Evolutionary conservation across 2,113 vertebrate species (phyloP), one percentile per base, ranked within the genome.

Genomic region (Gymnogyps californianus): DNA sequence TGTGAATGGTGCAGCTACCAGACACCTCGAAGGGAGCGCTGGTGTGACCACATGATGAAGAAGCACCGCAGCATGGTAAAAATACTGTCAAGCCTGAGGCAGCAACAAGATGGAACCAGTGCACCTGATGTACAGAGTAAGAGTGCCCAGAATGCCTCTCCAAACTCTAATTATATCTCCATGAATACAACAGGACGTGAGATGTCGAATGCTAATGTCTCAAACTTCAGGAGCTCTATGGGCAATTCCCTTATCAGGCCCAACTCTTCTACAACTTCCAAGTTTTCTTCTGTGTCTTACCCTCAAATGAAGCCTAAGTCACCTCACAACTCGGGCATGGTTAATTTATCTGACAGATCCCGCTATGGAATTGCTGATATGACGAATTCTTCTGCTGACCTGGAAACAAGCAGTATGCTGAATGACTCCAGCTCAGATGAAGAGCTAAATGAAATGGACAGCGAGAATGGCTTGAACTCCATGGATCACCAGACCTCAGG

Each of bases 1-100:
- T 99, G 99, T 61, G 99, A 99, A 90, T 99, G 99, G 99, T 99
- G 99, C 94, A 99, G 98, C 83, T 99, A 99, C 96, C 99, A 99
- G 98, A 99, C 99, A 26, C 98, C 98, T 92, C 98, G 99, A 96
- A 98, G 99, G 90, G 99, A 99, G 77, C 98, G 98, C 91, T 99
- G 99, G 99, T 99, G 99, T 89, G 98, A 99, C 96, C 99, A 99
- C 93, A 99, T 99, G 98, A 99, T 99, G 98, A 99, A 99, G 96
- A 99, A 99, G 76, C 99, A 99, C 93, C 98, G 99, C 21, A 99
- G 99, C 94, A 99, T 99, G 99, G 99, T 99, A 70, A 99, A 99
- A 98, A 99, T 99, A 90, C 98, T 99, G 66, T 99, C 99, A 16
- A 98, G 97, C 22, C 77, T 99, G 95, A 97, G 98, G 38, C 98